Evolutionary conservation across 2,113 vertebrate genomes (phyloP).

Genomic region (Zonotrichia leucophrys): DNA sequence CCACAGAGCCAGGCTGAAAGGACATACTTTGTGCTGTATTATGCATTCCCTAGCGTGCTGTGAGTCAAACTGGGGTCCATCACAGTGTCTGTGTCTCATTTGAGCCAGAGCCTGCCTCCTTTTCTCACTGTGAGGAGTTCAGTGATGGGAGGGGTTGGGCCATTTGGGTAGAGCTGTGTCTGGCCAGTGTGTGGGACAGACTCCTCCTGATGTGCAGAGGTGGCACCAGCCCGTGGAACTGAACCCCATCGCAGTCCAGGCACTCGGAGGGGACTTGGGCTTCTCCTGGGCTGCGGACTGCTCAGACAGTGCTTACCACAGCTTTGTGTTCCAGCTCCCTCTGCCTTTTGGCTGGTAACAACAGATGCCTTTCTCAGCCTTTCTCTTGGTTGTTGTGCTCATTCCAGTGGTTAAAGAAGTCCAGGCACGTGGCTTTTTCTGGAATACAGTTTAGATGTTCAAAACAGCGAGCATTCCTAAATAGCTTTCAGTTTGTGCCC

Average conservation of each 20-base stretch:
- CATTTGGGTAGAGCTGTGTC: background rate
- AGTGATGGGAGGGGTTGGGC: background rate
- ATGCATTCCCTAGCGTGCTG: background rate
- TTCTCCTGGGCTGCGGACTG: background rate
- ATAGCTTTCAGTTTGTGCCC: background rate
- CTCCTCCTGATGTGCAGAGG: background rate
- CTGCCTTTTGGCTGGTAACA: background rate
- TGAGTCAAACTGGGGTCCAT: background rate
- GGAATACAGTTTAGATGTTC: background rate
- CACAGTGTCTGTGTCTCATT: background rate
- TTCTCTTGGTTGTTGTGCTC: background rate
- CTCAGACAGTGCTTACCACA: background rate
- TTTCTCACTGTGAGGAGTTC: background rate
- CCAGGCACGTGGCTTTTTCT: background rate
- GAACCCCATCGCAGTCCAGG: fast-evolving
- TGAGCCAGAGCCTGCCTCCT: background rate
- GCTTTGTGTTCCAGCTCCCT: background rate
- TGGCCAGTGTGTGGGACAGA: background rate
- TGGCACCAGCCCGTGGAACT: background rate
- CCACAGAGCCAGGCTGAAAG: background rate
- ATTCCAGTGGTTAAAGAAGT: background rate
- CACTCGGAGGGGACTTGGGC: fast-evolving
- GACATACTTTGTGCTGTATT: background rate
- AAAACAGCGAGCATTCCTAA: background rate
- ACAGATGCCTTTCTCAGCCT: background rate